Evolutionary conservation across 1,140 invertebrate species (phyloP), one percentile per base, ranked within the genome.

Genomic region (Ruditapes philippinarum): DNA sequence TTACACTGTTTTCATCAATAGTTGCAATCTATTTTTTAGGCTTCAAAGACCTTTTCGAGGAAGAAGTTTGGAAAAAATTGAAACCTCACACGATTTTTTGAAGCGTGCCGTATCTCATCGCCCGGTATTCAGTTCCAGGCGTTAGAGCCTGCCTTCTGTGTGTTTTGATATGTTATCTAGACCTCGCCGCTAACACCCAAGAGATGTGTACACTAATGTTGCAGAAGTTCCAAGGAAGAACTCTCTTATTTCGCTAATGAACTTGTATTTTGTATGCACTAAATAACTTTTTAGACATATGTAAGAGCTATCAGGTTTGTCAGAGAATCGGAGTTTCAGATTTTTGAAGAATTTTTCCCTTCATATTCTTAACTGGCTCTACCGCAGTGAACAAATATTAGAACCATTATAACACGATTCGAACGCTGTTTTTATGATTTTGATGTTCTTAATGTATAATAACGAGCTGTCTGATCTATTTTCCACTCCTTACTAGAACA

Each of bases 341-440:
- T 73, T 84, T 84, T 73, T 42, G 49, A 84, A 51, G 49, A 84
- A 70, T 84, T 73, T 49, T 84, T 38, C 82, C 65, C 45, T 68
- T 68, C 62, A 42, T 36, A 54, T 49, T 70, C 49, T n/a, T 45
- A 14, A 28, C 65, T 70, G 40, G 82, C 62, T 84, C 82, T 84
- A 84, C 82, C 82, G 82, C 82, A 84, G 82, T 54, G 25, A 33
- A 73, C 82, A 73, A 84, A 84, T 84, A 84, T 70, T 51, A 65
- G 68, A 42, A 49, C 82, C 82, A 84, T 84, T 84, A 84, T 84
- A 84, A 84, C 82, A 84, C 82, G 62, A 84, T 84, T 73, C 45
- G 42, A 49, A 74, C 62, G 40, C 62, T 70, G 82, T 49, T 49
- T 54, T 84, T 57, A 70, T 73, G 68, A 73, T 84, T 82, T 84